Percentiles rank a stretch among this genome's conserved stretches.
Conservation (phyloP, 2,888 invertebrate species). For the Neoaliturus tenellus region DNA sequence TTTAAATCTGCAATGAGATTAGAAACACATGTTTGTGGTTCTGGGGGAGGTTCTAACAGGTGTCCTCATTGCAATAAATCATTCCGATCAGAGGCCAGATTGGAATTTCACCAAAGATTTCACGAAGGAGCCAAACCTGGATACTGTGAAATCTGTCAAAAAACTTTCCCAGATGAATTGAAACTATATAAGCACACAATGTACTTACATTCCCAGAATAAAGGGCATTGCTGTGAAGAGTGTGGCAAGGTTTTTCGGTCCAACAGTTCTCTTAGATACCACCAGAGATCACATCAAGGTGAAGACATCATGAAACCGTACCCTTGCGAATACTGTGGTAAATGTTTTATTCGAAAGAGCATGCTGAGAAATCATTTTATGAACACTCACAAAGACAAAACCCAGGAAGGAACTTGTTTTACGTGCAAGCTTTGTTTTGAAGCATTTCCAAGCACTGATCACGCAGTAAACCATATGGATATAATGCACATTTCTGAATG, state of each 20-base stretch:
- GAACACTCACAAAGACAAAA: conserved; percentile 63
- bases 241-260: conserved; percentile 64
- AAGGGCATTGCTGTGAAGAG: conserved; percentile 64
- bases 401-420: conserved; percentile 63
- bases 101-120: conserved; percentile 62
- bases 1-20: conserved; percentile 57
- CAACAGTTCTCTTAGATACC: conserved; percentile 61
- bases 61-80: conserved; percentile 62
- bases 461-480: conserved; percentile 66
- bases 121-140: conserved; percentile 61
- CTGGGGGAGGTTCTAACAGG: conserved; percentile 50
- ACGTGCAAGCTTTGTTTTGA: conserved; percentile 67
- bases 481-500: conserved; percentile 62
- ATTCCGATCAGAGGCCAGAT: conserved; percentile 61
- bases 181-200: conserved; percentile 64
- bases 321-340: conserved; percentile 67
- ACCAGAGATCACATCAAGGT: conserved; percentile 62
- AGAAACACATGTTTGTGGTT: conserved; percentile 53
- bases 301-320: conserved; percentile 62
- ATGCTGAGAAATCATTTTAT: conserved; percentile 68
- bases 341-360: conserved; percentile 67
- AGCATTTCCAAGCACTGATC: conserved; percentile 65
- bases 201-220: conserved; percentile 60
- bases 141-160: conserved; percentile 64
- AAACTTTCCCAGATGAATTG: conserved; percentile 65